Percentiles rank a stretch among this genome's conserved stretches.
Conservation (phyloP, 2,888 invertebrate species). For the Xanthia togata region DNA sequence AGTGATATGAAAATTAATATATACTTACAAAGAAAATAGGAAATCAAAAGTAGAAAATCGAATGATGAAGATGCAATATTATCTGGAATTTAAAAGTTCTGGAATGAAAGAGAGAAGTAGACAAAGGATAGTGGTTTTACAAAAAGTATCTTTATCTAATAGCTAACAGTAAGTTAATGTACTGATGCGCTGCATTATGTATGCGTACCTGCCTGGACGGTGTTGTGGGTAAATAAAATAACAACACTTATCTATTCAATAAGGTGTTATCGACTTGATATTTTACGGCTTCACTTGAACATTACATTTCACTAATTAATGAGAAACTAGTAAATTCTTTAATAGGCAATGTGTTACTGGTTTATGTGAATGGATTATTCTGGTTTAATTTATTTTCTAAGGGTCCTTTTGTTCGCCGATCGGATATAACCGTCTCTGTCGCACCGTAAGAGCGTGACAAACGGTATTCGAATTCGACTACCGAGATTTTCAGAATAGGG, state of each 20-base stretch:
- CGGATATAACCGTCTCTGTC: conserved; percentile 68
- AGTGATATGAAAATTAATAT: conserved; percentile 2
- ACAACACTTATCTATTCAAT: conserved; percentile 52
- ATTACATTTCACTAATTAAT: conserved; percentile 38
- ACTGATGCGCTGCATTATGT: conserved; percentile 47
- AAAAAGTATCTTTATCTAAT: conserved; percentile 39
- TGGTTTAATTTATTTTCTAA: conserved; percentile 69
- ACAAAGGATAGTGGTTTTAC: conserved; percentile 57
- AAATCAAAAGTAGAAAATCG: background rate
- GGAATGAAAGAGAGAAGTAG: conserved; percentile 22
- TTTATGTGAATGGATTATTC: conserved; percentile 50
- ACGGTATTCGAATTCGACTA: conserved; percentile 67
- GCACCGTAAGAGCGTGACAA: conserved; percentile 66
- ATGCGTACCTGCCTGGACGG: conserved; percentile 44
- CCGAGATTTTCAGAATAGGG: conserved; percentile 69
- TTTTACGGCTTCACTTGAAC: conserved; percentile 27
- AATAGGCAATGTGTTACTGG: conserved; percentile 25
- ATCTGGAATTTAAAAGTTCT: conserved; percentile 19
- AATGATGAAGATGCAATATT: conserved; percentile 12
- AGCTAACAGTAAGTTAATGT: conserved; percentile 41
- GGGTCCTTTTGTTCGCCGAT: conserved; percentile 74
- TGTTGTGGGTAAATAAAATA: conserved; percentile 50
- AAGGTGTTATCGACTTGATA: conserved; percentile 55
- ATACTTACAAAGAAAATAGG: conserved; percentile 14
- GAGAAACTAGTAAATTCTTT: conserved; percentile 30